Base-by-base conservation (phyloP, 2,888 invertebrate species). In the Cephalotes varians region DNA sequence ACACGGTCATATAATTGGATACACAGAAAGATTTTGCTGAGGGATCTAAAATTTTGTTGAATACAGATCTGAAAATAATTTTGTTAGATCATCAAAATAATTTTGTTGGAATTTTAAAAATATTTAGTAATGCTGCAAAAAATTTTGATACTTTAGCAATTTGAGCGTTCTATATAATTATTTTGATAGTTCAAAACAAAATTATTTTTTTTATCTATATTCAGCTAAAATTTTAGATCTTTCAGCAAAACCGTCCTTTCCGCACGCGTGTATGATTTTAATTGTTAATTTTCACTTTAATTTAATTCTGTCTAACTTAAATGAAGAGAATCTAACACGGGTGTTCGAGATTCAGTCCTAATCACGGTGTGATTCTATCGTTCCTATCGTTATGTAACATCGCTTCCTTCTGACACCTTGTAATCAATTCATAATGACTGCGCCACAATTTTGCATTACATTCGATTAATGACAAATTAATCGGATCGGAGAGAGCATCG, bases 401-500 rank as follows among this genome's bases (percentile, higher is more conserved):
- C 9, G 37, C 40, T 56, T 56, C 69, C 69, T 77, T 77, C 31
- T 31, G 40, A 12, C 18, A 28, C 31, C 77, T 81, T 51, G 34
- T 69, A 73, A 86, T 86, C 65, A 82, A 64, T 60, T 58, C 34
- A 10, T 37, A 72, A 37, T 62, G 31, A 37, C 51, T 64, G 37
- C n/a, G 47, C 12, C 37, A 72, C 54, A 64, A 67, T 74, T 82
- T 83, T 80, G 25, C 74, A 54, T 44, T 44, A 56, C 44, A 49
- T n/a, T 65, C 62, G 71, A 81, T 85, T 87, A 88, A 85, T 82
- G 83, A 81, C 69, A 58, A 77, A 84, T 87, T 85, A 87, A 87
- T n/a, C n/a, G n/a, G n/a, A 87, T 47, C n/a, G n/a, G n/a, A n/a
- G n/a, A n/a, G 85, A 84, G 81, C 81, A 84, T 76, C 60, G 83